phyloP scores from a whole-genome alignment of 23 tunicate genomes.

The Oikopleura vanhoeffeni region DNA sequence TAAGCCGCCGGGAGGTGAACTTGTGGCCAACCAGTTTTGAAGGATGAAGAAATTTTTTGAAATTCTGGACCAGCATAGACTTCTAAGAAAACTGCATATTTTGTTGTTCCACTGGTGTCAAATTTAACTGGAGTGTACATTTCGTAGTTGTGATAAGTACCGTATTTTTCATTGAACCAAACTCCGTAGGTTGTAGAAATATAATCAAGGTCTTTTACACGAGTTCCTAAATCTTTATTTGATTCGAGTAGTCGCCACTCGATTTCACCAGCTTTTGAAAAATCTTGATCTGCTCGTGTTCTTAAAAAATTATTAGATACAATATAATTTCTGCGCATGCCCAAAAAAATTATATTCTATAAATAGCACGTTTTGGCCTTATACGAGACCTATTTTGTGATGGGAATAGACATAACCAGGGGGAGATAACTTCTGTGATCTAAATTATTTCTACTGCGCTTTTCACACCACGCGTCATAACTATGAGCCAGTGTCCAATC shows the following conservation, averaged over 20 bases:
- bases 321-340: too few species aligned
- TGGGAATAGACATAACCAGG: too few species aligned
- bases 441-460: too few species aligned
- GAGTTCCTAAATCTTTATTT: background rate
- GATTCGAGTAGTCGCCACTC: background rate
- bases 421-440: too few species aligned
- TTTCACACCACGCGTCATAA: too few species aligned
- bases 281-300: background rate
- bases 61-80: conserved; percentile 92
- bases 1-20: conserved; percentile 69
- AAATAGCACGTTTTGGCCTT: too few species aligned
- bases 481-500: too few species aligned
- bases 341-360: too few species aligned
- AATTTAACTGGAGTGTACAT: background rate
- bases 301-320: too few species aligned
- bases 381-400: too few species aligned
- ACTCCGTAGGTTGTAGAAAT: background rate
- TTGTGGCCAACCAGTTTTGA: conserved; percentile 76
- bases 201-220: background rate
- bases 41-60: conserved; percentile 74
- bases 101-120: background rate
- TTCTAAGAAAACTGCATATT: conserved; percentile 25
- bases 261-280: background rate
- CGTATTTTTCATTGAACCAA: background rate
- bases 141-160: background rate